These are phyloP conservation scores for Zaprionus ornatus DNA, from an alignment of 1,140 invertebrate genomes.

Conservation along the genomic window DNA sequence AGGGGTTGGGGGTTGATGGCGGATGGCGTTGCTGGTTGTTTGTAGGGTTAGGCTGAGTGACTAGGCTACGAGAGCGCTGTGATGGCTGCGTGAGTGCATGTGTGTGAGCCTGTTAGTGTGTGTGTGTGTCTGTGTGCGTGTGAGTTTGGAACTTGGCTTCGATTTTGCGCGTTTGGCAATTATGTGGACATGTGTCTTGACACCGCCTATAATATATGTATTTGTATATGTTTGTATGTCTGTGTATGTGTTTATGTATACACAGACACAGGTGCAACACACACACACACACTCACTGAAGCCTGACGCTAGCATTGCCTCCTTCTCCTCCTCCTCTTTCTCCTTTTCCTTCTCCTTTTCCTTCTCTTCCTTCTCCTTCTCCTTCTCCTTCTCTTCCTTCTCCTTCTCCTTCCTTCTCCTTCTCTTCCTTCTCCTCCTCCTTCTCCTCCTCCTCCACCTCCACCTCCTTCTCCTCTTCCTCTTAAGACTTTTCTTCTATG, in stretches of 20 bases:
- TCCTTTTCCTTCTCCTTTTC: background rate
- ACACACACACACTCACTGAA: background rate
- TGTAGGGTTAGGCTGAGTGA: conserved; percentile 46
- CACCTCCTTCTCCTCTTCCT: no score
- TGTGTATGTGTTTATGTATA: conserved; percentile 5
- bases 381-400: background rate
- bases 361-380: background rate
- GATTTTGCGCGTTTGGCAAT: conserved; percentile 81
- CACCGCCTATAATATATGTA: conserved; percentile 57
- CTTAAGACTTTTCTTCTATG: no score
- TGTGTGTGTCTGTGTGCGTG: background rate
- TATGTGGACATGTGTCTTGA: conserved; percentile 80
- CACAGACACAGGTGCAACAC: conserved; percentile 27
- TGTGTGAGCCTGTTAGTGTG: conserved; percentile 10
- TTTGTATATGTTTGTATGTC: conserved; percentile 1
- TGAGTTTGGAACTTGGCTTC: conserved; percentile 50
- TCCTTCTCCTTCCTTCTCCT: no score
- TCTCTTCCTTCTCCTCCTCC: no score
- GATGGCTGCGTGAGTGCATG: conserved; percentile 21
- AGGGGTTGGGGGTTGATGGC: background rate
- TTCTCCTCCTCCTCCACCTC: no score
- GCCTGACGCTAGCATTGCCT: background rate
- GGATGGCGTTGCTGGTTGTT: background rate
- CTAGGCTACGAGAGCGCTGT: conserved; percentile 40
- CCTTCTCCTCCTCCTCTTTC: background rate